Conservation (phyloP, 1,140 invertebrate species). For the Leguminivora glycinivorella region DNA sequence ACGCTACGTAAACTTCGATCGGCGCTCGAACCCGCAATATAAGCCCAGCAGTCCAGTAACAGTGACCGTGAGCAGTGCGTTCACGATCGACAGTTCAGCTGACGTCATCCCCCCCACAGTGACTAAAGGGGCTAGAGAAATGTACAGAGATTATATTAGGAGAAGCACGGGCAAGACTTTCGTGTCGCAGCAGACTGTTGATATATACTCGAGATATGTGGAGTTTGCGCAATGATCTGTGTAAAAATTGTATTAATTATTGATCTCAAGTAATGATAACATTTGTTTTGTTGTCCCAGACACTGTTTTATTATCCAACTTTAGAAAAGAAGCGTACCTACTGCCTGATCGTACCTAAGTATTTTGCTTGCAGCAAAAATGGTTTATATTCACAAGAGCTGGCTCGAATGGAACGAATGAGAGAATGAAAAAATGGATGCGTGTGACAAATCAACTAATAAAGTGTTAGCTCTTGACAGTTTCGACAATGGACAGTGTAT, state of each 20-base stretch:
- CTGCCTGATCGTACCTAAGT: no score
- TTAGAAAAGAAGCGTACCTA: no score
- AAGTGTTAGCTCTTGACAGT: no score
- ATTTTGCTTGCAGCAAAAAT: no score
- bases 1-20: constrained; percentile 83
- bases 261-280: neutral
- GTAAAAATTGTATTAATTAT: neutral
- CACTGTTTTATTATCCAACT: neutral
- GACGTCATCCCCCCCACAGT: constrained; percentile 82
- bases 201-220: constrained; percentile 40
- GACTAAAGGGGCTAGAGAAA: constrained; percentile 75
- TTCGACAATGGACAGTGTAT: no score
- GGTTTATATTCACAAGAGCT: no score
- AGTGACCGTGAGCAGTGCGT: constrained; percentile 78
- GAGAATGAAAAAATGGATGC: no score
- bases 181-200: constrained; percentile 31
- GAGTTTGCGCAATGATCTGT: constrained; percentile 27
- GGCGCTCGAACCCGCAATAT: constrained; percentile 76
- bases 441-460: no score
- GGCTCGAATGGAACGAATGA: no score
- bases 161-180: constrained; percentile 34
- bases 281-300: no score
- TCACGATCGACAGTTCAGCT: constrained; percentile 79
- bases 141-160: constrained; percentile 82
- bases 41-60: constrained; percentile 75